phyloP scores from a whole-genome alignment of 2,888 invertebrate genomes.

The Hoplodrina blanda region DNA sequence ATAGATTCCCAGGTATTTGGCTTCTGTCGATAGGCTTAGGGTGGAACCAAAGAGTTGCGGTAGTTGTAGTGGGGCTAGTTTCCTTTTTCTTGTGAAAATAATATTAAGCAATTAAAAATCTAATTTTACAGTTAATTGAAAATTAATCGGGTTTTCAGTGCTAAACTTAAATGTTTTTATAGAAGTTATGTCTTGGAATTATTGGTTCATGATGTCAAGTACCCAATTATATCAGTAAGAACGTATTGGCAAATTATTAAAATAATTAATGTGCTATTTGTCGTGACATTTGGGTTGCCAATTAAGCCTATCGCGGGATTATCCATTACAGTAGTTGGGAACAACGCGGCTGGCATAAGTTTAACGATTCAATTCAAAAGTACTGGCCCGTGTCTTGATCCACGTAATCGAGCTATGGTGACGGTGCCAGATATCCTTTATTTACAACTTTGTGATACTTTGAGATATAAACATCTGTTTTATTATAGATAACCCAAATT shows the following conservation, averaged over 20 bases:
- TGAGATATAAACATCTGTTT: slow-evolving; percentile 45
- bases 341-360: slow-evolving; percentile 44
- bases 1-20: no score
- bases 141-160: no score
- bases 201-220: no score
- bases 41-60: no score
- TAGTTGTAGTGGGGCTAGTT: no score
- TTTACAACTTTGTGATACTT: slow-evolving; percentile 61
- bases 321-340: slow-evolving; percentile 60
- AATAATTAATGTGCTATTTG: slow-evolving; percentile 1
- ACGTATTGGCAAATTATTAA: slow-evolving; percentile 2
- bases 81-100: no score
- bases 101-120: no score
- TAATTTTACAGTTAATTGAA: no score
- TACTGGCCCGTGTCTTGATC: slow-evolving; percentile 23
- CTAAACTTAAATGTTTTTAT: no score
- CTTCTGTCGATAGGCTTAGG: no score
- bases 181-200: no score
- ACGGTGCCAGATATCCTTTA: slow-evolving; percentile 55
- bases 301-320: slow-evolving; percentile 54
- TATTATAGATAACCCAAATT: slow-evolving; percentile 45
- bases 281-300: slow-evolving; percentile 37
- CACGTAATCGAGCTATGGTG: slow-evolving; percentile 54
- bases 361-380: slow-evolving; percentile 64
- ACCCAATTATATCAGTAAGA: no score